These are phyloP conservation scores for Brachyalestes nurse DNA, from an alignment of 2,797 vertebrate genomes.

Conservation along the genomic window DNA sequence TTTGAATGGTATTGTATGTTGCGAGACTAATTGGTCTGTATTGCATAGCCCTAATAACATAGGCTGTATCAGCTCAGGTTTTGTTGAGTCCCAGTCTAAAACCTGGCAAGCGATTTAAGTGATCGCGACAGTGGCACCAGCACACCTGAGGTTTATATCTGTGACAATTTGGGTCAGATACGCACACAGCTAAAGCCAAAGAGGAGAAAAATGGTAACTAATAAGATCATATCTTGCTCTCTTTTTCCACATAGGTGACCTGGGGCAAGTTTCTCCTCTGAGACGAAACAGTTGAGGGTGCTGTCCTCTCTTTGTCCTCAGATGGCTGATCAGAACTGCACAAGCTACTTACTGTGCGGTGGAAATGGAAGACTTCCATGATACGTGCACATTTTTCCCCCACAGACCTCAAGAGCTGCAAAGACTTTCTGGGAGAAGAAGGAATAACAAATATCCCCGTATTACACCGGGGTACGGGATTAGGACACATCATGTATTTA, in stretches of 20 bases:
- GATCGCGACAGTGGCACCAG: neutral
- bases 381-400: constrained; percentile 5
- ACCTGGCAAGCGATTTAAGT: neutral
- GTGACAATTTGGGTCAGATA: neutral
- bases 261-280: constrained; percentile 41
- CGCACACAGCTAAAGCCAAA: neutral
- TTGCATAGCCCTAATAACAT: too few relatives aligned
- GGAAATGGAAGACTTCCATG: constrained; percentile 28
- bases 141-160: neutral
- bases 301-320: constrained; percentile 2
- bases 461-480: neutral
- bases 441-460: constrained; percentile 3
- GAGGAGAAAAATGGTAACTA: neutral
- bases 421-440: constrained; percentile 11
- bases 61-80: neutral
- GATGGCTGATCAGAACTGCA: constrained; percentile 21
- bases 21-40: too few relatives aligned
- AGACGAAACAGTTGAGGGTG: constrained; percentile 24
- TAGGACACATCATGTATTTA: constrained; percentile 54
- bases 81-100: neutral
- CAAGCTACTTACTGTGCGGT: constrained; percentile 7
- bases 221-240: constrained; percentile 12
- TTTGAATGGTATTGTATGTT: too few relatives aligned
- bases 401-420: constrained; percentile 27
- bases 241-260: constrained; percentile 74